Conservation (phyloP, 2,797 vertebrate genomes). For the Crocidura indochinensis region DNA sequence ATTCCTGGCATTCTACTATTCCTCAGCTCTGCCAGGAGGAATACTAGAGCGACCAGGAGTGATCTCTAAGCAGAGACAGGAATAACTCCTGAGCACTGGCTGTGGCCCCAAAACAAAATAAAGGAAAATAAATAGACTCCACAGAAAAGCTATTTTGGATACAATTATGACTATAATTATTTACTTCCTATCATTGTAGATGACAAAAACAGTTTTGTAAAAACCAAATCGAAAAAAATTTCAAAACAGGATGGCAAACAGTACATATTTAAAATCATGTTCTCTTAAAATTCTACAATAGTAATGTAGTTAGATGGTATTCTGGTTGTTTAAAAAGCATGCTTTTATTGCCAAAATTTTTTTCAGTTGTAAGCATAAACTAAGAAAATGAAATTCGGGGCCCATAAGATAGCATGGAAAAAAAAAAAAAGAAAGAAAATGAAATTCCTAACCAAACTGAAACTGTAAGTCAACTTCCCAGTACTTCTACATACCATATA, state of each 20-base stretch:
- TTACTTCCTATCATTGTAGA: slow-evolving; percentile 63
- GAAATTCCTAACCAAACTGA: slow-evolving; percentile 58
- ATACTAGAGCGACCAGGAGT: too few species aligned
- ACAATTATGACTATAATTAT: slow-evolving; percentile 52
- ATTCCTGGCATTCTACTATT: too few species aligned
- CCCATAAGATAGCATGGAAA: too few species aligned
- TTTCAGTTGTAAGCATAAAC: slow-evolving; percentile 59
- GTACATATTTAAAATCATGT: slow-evolving; percentile 64
- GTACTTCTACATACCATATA: slow-evolving; percentile 93
- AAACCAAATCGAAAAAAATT: slow-evolving; percentile 56
- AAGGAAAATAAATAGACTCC: slow-evolving; percentile 22
- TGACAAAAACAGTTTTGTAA: slow-evolving; percentile 44
- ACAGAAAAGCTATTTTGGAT: slow-evolving; percentile 58
- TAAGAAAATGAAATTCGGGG: slow-evolving; percentile 69
- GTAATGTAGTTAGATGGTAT: slow-evolving; percentile 66
- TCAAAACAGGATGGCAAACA: slow-evolving; percentile 63
- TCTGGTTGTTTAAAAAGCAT: slow-evolving; percentile 67
- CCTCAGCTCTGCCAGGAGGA: too few species aligned
- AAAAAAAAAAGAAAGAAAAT: too few species aligned
- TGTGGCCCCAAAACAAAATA: background rate
- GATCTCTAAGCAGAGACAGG: too few species aligned
- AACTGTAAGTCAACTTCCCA: slow-evolving; percentile 59
- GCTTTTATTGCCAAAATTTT: slow-evolving; percentile 47
- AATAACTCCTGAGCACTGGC: too few species aligned
- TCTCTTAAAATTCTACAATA: slow-evolving; percentile 71